Evolutionary conservation across 2,113 vertebrate genomes (phyloP).

Genomic region (Rhodinocichla rosea): DNA sequence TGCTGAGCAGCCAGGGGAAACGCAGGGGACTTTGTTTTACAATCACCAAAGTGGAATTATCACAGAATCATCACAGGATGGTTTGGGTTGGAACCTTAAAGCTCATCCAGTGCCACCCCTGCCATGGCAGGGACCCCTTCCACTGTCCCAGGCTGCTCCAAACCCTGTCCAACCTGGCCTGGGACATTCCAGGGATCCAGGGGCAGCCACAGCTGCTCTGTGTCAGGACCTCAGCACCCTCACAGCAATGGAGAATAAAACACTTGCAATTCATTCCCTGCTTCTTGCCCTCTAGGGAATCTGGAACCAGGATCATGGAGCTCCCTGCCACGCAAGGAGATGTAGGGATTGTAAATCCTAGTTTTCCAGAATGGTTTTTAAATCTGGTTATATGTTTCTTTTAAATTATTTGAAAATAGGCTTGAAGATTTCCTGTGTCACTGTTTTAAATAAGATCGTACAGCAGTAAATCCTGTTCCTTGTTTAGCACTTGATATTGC

Average conservation of each 20-base stretch:
- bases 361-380: not conserved
- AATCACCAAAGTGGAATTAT: not conserved
- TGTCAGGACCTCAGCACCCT: not conserved
- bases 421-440: not conserved
- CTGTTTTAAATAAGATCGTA: not conserved
- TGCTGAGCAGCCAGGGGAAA: accelerated
- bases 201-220: not conserved
- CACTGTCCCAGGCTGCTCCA: accelerated
- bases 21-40: not conserved
- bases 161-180: accelerated
- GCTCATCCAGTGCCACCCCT: not conserved
- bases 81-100: not conserved
- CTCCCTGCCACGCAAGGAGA: not conserved
- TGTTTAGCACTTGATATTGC: not conserved
- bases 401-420: not conserved
- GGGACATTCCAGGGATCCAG: not conserved
- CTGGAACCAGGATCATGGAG: not conserved
- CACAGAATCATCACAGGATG: not conserved
- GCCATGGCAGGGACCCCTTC: not conserved
- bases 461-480: not conserved
- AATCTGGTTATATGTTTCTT: not conserved
- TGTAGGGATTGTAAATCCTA: not conserved
- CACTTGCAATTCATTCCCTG: not conserved
- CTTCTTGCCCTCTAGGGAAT: not conserved
- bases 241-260: not conserved